Evolutionary conservation across 2,797 vertebrate species (phyloP).

Genomic region (Megaceryle alcyon): DNA sequence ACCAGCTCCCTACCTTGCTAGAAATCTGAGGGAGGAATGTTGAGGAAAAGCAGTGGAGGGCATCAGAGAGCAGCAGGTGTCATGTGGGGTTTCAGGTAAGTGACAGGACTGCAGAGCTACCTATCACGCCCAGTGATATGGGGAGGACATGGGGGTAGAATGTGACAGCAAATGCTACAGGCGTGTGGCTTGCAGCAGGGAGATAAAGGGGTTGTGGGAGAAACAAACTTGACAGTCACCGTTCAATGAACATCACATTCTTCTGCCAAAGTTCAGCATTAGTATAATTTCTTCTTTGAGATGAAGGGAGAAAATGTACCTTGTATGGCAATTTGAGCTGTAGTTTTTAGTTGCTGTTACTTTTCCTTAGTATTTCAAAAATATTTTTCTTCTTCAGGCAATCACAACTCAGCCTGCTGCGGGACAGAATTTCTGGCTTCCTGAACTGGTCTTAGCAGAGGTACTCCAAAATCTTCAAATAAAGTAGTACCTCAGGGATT

Average conservation of each 20-base stretch:
- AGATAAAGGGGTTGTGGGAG: neutral
- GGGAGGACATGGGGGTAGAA: fast-evolving
- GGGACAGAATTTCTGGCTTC: neutral
- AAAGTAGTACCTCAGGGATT: neutral
- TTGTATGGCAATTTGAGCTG: neutral
- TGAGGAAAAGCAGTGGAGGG: neutral
- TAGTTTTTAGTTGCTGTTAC: neutral
- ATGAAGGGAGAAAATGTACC: neutral
- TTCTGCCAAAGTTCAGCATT: neutral
- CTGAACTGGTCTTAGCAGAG: neutral
- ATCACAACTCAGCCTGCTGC: fast-evolving
- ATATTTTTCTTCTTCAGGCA: neutral
- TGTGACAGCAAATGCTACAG: neutral
- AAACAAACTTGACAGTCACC: neutral
- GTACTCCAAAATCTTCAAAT: neutral
- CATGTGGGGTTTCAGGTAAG: neutral
- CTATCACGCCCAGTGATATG: neutral
- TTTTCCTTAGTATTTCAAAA: neutral
- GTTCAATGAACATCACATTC: neutral
- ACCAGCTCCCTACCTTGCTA: neutral
- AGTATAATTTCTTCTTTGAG: neutral
- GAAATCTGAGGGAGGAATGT: neutral
- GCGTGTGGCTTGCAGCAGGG: neutral
- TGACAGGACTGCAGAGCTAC: neutral
- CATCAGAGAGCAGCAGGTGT: neutral